Evolutionary conservation across 1,140 invertebrate species (phyloP).

Genomic region (Caenorhabditis tropicalis): DNA sequence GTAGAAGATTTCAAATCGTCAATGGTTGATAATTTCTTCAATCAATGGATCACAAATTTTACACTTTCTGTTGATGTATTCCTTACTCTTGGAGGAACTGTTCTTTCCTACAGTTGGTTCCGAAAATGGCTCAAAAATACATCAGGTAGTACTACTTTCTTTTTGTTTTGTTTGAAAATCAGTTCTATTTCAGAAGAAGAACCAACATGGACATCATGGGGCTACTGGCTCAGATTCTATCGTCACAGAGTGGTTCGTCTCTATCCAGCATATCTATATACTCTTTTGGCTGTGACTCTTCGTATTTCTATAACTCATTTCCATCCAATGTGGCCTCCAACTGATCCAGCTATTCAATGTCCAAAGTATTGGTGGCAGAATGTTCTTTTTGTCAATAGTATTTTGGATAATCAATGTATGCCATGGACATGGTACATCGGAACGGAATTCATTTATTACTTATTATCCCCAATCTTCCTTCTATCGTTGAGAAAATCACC

Average conservation of each 20-base stretch:
- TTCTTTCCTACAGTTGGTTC: constrained; percentile 71
- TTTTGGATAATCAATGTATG: constrained; percentile 70
- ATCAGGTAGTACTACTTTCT: constrained; percentile 55
- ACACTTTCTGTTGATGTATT: constrained; percentile 68
- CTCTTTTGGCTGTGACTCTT: constrained; percentile 67
- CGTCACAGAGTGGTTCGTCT: constrained; percentile 68
- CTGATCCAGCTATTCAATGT: constrained; percentile 71
- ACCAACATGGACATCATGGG: constrained; percentile 66
- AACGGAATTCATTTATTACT: constrained; percentile 71
- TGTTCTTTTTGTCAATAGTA: constrained; percentile 67
- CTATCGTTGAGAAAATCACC: constrained; percentile 63
- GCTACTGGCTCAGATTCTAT: constrained; percentile 70
- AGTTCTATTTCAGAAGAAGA: constrained; percentile 61
- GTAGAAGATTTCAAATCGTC: constrained; percentile 71
- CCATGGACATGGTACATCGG: constrained; percentile 72
- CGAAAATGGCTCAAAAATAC: constrained; percentile 71
- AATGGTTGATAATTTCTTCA: constrained; percentile 70
- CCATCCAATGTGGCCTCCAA: constrained; percentile 72
- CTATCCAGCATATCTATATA: constrained; percentile 71
- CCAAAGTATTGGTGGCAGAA: constrained; percentile 71
- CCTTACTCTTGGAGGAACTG: constrained; percentile 63
- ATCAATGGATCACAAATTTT: constrained; percentile 72
- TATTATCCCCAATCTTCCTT: constrained; percentile 70
- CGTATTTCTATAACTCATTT: constrained; percentile 68
- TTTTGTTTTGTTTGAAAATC: not conserved